Conservation (phyloP, 2,113 vertebrate genomes). For the Pygoscelis adeliae region DNA sequence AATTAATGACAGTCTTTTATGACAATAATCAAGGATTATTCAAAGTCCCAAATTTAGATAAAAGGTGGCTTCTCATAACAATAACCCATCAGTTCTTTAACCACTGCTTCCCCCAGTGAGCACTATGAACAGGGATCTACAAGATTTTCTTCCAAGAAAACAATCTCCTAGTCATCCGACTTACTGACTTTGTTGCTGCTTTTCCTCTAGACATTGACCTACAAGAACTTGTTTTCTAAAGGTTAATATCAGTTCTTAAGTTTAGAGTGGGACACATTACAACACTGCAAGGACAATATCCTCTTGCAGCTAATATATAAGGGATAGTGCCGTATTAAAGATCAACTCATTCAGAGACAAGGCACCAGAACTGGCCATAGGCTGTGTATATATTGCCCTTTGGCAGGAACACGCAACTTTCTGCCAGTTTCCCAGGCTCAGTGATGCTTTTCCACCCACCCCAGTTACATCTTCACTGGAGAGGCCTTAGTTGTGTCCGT, state of each 20-base stretch:
- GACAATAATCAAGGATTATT: neutral
- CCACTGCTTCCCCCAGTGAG: neutral
- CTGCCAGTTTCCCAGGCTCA: neutral
- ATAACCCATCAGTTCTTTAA: neutral
- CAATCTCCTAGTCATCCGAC: neutral
- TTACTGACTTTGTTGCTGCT: neutral
- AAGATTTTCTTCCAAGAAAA: neutral
- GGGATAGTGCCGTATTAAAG: neutral
- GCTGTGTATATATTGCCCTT: neutral
- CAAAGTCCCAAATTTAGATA: neutral
- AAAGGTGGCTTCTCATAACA: neutral
- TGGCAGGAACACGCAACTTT: neutral
- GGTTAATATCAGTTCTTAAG: neutral
- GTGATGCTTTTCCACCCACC: neutral
- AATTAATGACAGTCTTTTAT: neutral
- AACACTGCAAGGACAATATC: neutral
- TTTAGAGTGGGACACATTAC: neutral
- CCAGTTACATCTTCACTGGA: neutral
- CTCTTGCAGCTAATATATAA: neutral
- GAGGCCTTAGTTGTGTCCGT: neutral
- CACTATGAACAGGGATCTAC: neutral
- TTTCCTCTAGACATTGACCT: neutral
- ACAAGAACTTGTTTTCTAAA: neutral
- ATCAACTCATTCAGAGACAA: neutral
- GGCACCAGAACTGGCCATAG: neutral